Conservation (phyloP, 1,140 invertebrate genomes). For the Penaeus chinensis region DNA sequence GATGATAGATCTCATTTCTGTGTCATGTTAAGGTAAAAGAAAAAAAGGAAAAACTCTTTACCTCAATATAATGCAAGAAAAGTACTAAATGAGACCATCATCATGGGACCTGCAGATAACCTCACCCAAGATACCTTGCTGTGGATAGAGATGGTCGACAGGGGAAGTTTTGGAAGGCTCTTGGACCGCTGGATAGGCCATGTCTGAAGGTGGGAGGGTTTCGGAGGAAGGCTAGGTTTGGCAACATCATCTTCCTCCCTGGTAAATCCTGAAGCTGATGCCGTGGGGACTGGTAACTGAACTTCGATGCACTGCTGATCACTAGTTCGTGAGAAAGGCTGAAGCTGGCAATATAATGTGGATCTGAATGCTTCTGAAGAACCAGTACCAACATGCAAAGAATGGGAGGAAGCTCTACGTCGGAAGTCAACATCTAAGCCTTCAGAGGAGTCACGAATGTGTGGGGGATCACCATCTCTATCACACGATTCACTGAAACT, state of each 20-base stretch:
- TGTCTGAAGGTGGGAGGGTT: conserved; percentile 49
- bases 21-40: background rate
- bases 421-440: conserved; percentile 50
- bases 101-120: conserved; percentile 26
- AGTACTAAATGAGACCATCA: conserved; percentile 15
- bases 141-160: conserved; percentile 43
- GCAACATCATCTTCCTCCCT: background rate
- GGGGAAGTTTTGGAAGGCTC: conserved; percentile 58
- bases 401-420: conserved; percentile 53
- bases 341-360: conserved; percentile 46
- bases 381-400: conserved; percentile 21
- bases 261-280: conserved; percentile 55
- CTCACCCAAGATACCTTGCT: conserved; percentile 55
- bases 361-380: conserved; percentile 35
- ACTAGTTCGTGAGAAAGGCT: conserved; percentile 12
- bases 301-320: conserved; percentile 2
- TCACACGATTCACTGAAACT: conserved; percentile 57
- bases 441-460: conserved; percentile 44
- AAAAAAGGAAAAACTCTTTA: background rate
- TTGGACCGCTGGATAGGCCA: conserved; percentile 62
- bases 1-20: conserved; percentile 32
- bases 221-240: conserved; percentile 43
- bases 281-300: conserved; percentile 41
- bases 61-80: background rate
- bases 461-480: conserved; percentile 30